These are phyloP conservation scores for Saxidomus purpurata DNA, from an alignment of 1,140 invertebrate species.

Conservation along the genomic window DNA sequence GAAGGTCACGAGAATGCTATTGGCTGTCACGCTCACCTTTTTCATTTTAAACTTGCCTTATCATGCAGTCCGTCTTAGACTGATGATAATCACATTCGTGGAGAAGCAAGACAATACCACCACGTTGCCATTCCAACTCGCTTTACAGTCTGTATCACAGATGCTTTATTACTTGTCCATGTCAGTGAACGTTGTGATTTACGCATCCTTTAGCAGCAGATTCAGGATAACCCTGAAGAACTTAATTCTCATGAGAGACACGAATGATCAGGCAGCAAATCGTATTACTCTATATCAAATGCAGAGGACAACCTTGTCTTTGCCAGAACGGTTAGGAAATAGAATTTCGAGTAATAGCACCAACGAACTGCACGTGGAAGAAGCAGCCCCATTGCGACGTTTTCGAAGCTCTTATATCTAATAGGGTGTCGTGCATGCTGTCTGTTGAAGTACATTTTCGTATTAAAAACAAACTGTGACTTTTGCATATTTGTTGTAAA, in stretches of 20 bases:
- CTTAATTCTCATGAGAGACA: not conserved
- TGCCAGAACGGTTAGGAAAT: not conserved
- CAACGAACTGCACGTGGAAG: not conserved
- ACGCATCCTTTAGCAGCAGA: conserved; percentile 87
- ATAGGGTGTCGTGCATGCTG: no score
- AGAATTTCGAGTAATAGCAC: not conserved
- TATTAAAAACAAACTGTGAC: no score
- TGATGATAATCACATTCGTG: conserved; percentile 74
- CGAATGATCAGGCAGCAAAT: not conserved
- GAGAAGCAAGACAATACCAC: not conserved
- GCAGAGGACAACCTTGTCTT: not conserved
- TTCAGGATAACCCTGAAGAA: conserved; percentile 57
- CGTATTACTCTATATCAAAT: not conserved
- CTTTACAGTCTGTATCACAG: conserved; percentile 88
- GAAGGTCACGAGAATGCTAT: conserved; percentile 93
- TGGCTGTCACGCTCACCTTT: conserved; percentile 93
- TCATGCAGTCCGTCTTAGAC: conserved; percentile 84
- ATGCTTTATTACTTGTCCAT: conserved; percentile 93
- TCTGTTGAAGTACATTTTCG: no score
- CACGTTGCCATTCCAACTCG: conserved; percentile 20
- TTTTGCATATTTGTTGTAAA: no score
- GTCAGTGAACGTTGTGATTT: conserved; percentile 94
- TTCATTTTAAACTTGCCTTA: conserved; percentile 92
- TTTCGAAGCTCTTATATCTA: not conserved
- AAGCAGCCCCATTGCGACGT: not conserved